Evolutionary conservation across 1,140 invertebrate genomes (phyloP), one percentile per base, ranked within the genome.

Genomic region (Orchesella cincta): DNA sequence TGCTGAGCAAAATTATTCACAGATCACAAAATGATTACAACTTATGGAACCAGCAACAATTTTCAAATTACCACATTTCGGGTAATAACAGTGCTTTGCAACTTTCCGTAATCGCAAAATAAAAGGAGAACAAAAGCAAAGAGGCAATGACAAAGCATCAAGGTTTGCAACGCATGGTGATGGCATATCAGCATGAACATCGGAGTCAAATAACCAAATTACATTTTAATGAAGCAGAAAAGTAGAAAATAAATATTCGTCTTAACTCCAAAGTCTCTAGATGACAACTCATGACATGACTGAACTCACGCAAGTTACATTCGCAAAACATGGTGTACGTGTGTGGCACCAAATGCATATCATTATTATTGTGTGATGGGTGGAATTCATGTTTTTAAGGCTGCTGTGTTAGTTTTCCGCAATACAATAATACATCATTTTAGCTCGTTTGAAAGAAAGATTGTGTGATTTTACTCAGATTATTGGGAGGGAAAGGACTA

Each of bases 161-260:
- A 57, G 8, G 23, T 57, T 57, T 14, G 3, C 3, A 14, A 57
- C 12, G 39, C 5, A 46, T 46, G 39, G 18, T 8, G 18, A 46
- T 18, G 18, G 5, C 39, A 46, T 8, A 46, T 18, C 5, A 46
- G 39, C 5, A 5, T 8, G 39, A 46, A 18, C 39, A 8, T 18
- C 5, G 18, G 39, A 46, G 18, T 8, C 5, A 46, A 46, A 46
- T 18, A 46, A 46, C 39, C 5, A 57, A 57, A 57, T 57, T 57
- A 5, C 52, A 3, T 57, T 57, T 57, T 57, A 57, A 57, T n/a
- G 52, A 57, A 57, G 52, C 52, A 23, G 52, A 57, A 57, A 57
- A 57, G 52, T 57, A 18, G 52, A 57, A 57, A 57, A 57, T 57
- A 57, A 57, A 26, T 46, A 46, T 46, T 20, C 8, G 20, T 20